These are phyloP conservation scores for Dryobates pubescens DNA, from an alignment of 2,797 vertebrate species.

Conservation along the genomic window DNA sequence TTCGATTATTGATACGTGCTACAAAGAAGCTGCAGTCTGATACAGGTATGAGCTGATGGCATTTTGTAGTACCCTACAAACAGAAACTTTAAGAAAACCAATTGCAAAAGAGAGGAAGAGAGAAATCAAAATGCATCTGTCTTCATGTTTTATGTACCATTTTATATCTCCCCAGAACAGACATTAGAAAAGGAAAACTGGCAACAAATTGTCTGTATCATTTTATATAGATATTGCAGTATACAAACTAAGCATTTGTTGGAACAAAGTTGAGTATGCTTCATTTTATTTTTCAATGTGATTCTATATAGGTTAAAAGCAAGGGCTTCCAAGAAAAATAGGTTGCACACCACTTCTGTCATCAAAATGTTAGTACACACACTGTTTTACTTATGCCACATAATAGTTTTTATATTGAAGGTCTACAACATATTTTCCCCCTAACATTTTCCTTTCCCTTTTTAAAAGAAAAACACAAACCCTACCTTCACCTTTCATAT, in stretches of 20 bases:
- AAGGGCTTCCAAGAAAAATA: slow-evolving; percentile 7
- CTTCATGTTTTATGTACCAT: neutral
- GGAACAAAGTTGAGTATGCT: neutral
- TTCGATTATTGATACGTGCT: neutral
- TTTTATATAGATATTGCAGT: neutral
- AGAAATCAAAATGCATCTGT: neutral
- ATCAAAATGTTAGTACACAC: neutral
- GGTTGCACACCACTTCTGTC: neutral
- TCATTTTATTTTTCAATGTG: neutral
- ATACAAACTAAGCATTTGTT: neutral
- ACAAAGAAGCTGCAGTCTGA: neutral
- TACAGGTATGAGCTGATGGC: neutral
- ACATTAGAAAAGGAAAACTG: neutral
- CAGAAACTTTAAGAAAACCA: neutral
- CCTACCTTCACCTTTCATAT: neutral
- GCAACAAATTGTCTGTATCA: neutral
- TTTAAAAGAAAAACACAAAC: neutral
- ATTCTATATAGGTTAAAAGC: neutral
- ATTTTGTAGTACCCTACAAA: neutral
- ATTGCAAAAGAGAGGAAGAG: rapidly evolving
- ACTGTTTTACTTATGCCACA: neutral
- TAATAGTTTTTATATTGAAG: neutral
- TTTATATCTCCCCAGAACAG: neutral
- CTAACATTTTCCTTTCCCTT: neutral
- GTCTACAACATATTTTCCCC: neutral